Percentiles rank a stretch among this genome's conserved stretches.
These are phyloP conservation scores for Adelges cooleyi DNA, from an alignment of 1,140 invertebrate genomes.

Conservation along the genomic window DNA sequence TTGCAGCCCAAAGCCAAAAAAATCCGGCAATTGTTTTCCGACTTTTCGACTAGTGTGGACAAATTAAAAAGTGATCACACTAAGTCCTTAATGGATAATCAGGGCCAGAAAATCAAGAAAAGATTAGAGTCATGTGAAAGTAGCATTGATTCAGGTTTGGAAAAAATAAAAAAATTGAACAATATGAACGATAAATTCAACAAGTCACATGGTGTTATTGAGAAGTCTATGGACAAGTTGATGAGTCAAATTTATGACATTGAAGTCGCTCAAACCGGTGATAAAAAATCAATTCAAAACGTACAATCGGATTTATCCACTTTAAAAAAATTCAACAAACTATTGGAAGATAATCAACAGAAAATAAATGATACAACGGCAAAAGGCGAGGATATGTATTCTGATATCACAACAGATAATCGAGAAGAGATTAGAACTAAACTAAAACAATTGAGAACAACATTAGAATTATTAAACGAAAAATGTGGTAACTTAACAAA, in stretches of 20 bases:
- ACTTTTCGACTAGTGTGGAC: background rate
- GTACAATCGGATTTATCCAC: constrained; percentile 57
- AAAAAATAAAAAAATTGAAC: constrained; percentile 30
- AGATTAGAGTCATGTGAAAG: constrained; percentile 1
- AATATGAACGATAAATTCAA: constrained; percentile 44
- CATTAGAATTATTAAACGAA: constrained; percentile 72
- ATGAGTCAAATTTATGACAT: constrained; percentile 58
- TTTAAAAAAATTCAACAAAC: constrained; percentile 58
- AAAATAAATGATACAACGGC: constrained; percentile 70
- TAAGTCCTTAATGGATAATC: constrained; percentile 9
- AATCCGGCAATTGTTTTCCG: background rate
- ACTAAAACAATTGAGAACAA: constrained; percentile 63
- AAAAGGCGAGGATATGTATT: constrained; percentile 74
- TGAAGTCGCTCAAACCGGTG: constrained; percentile 50
- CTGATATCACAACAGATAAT: constrained; percentile 73
- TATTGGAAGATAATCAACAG: constrained; percentile 64
- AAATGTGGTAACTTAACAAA: constrained; percentile 73
- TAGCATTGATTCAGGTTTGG: constrained; percentile 21
- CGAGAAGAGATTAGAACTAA: constrained; percentile 72
- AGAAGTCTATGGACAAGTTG: constrained; percentile 65
- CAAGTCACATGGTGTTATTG: constrained; percentile 54
- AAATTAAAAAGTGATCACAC: background rate
- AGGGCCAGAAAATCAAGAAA: background rate
- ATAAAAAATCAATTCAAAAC: constrained; percentile 47
- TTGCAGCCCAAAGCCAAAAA: background rate